phyloP scores from a whole-genome alignment of 1,140 invertebrate genomes.

The Drosophila navojoa region DNA sequence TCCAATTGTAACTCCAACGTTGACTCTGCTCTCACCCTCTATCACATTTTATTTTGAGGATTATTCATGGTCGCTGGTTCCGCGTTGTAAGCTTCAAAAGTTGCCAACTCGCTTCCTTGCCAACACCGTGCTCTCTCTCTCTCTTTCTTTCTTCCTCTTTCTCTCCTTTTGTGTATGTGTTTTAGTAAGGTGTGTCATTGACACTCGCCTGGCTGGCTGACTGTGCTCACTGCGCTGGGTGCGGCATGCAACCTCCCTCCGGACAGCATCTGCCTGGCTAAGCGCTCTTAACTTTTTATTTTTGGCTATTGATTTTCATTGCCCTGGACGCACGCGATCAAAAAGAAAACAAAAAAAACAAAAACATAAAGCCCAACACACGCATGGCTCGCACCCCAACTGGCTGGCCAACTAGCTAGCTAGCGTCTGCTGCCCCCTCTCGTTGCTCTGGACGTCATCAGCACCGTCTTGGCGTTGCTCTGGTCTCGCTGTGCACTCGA shows the following conservation, averaged over 20 bases:
- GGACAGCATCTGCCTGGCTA: conserved; percentile 36
- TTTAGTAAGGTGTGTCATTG: conserved; percentile 71
- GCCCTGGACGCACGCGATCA: conserved; percentile 34
- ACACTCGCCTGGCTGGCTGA: conserved; percentile 37
- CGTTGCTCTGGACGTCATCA: conserved; percentile 5
- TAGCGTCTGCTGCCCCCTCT: not conserved
- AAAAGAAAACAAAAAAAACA: not conserved
- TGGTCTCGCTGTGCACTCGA: conserved; percentile 46
- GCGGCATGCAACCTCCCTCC: conserved; percentile 40
- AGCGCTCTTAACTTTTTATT: conserved; percentile 8
- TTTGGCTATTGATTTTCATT: conserved; percentile 48
- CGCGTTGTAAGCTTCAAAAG: conserved; percentile 43
- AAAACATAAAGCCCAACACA: conserved; percentile 11
- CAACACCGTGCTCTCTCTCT: conserved; percentile 8
- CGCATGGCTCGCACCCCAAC: conserved; percentile 6
- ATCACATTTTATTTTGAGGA: conserved; percentile 50
- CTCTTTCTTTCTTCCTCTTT: too few relatives aligned
- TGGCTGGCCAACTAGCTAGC: too few relatives aligned
- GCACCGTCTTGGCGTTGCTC: conserved; percentile 37
- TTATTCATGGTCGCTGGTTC: conserved; percentile 61
- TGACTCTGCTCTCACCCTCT: conserved; percentile 2
- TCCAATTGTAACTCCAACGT: conserved; percentile 30
- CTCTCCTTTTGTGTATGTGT: conserved; percentile 24
- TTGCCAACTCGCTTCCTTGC: conserved; percentile 55
- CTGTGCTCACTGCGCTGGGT: conserved; percentile 18